Base-by-base conservation (phyloP, 1,140 invertebrate species). In the Thaumatotibia leucotreta region DNA sequence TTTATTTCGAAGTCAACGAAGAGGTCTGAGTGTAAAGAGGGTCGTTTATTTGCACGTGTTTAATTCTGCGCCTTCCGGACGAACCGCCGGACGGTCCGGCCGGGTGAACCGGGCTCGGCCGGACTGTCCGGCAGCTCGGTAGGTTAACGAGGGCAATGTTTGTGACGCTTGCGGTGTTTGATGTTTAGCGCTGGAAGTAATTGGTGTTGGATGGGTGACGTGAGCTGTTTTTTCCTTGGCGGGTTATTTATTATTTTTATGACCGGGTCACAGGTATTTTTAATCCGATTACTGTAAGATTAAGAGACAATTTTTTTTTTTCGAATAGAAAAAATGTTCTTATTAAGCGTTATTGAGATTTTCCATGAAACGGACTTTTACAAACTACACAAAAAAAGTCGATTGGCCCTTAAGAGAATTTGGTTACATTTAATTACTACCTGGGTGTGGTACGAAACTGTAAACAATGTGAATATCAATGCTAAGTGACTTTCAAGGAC, bases 21-120 rank as follows among this genome's bases (percentile, higher is more conserved):
- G 52, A 31, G 27, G 52, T 58, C 52, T 1, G 52, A 58, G 27
- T 58, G 52, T 58, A 58, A 54, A 63, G 66, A 50, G 65, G 61
- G 74, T 71, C 69, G 70, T 64, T 69, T 77, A 71, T 73, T 69
- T 71, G 64, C 62, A 69, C 66, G 67, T 75, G 73, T 73, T 75
- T 71, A 75, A 71, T 77, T 78, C 65, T 65, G 1, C 10, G 27
- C 52, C 52, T 31, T 58, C 22, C 32, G 31, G 61, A 1, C 31
- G 14, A 20, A 32, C 31, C 9, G 32, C 61, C 61, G 61, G 61
- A 33, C 32, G 32, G 20, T 61, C 31, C 61, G 32, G 61, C 61
- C 33, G 31, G 33, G 11, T n/a, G 3, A 32, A 58, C 14, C 17
- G 39, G 8, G 29, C 31, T 35, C 32, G 4, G 61, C 17, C 23